phyloP scores from a whole-genome alignment of 2,113 vertebrate species.

The Pithys albifrons region DNA sequence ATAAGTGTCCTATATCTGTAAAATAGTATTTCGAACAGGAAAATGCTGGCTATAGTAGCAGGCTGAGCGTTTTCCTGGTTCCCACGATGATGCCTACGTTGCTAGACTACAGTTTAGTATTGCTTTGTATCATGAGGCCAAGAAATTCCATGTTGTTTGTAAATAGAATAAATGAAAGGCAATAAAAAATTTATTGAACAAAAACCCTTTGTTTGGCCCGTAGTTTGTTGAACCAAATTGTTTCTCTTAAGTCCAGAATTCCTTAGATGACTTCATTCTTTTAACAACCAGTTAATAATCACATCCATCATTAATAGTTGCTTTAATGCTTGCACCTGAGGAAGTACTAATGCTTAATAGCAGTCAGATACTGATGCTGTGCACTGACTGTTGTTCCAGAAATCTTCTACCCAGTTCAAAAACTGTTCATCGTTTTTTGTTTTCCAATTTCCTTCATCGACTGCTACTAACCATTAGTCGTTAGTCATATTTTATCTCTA shows the following conservation, averaged over 20 bases:
- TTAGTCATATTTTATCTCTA: constrained; percentile 84
- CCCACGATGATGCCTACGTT: constrained; percentile 80
- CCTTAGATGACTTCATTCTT: constrained; percentile 85
- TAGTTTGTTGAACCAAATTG: constrained; percentile 88
- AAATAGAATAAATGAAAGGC: constrained; percentile 92
- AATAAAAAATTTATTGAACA: constrained; percentile 94
- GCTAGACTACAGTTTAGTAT: constrained; percentile 86
- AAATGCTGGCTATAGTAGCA: constrained; percentile 74
- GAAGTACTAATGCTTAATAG: constrained; percentile 94
- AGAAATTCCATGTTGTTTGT: constrained; percentile 90
- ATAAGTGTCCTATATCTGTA: constrained; percentile 90
- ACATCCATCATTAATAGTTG: constrained; percentile 89
- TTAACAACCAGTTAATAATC: constrained; percentile 93
- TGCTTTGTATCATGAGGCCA: constrained; percentile 89
- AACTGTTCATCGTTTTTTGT: constrained; percentile 75
- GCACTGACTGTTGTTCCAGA: constrained; percentile 78
- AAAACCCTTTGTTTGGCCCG: constrained; percentile 87
- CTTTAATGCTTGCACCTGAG: constrained; percentile 89
- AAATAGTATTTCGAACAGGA: constrained; percentile 83
- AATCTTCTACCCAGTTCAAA: constrained; percentile 72
- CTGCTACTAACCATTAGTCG: constrained; percentile 91
- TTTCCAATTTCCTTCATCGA: constrained; percentile 80
- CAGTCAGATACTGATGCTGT: constrained; percentile 82
- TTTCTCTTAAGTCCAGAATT: constrained; percentile 78
- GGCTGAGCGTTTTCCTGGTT: constrained; percentile 77